Evolutionary conservation across 2,888 invertebrate genomes (phyloP).

Genomic region (Sylvicola cinctus): DNA sequence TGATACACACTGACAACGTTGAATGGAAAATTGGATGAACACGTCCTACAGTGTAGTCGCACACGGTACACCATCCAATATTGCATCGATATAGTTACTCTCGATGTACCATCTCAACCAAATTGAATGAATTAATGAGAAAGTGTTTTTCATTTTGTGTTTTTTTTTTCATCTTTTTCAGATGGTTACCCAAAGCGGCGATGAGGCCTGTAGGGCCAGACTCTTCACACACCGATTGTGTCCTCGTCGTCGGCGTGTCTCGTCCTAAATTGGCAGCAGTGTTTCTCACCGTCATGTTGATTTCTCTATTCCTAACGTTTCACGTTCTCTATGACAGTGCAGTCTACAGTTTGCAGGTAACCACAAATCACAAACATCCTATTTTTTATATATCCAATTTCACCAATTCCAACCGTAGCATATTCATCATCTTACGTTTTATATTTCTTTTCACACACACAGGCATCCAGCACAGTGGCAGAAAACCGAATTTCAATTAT

Average conservation of each 20-base stretch:
- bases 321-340: conserved; percentile 73
- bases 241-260: conserved; percentile 64
- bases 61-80: too few species aligned
- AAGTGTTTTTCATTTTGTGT: too few species aligned
- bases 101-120: too few species aligned
- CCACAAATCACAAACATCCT: too few species aligned
- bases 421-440: conserved; percentile 5
- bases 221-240: conserved; percentile 52
- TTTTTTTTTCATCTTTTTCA: too few species aligned
- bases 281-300: conserved; percentile 56
- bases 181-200: conserved; percentile 64
- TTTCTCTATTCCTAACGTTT: conserved; percentile 67
- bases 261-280: conserved; percentile 62
- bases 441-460: conserved; percentile 5
- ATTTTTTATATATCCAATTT: too few species aligned
- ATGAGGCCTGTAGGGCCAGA: conserved; percentile 70
- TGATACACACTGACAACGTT: too few species aligned
- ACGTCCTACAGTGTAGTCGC: too few species aligned
- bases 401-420: too few species aligned
- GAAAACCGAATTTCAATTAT: conserved; percentile 27
- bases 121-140: too few species aligned
- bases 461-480: conserved; percentile 37
- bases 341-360: conserved; percentile 52
- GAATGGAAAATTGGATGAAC: too few species aligned
- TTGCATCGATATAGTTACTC: too few species aligned